phyloP scores from a whole-genome alignment of 2,113 vertebrate species.

The Edolisoma coerulescens region DNA sequence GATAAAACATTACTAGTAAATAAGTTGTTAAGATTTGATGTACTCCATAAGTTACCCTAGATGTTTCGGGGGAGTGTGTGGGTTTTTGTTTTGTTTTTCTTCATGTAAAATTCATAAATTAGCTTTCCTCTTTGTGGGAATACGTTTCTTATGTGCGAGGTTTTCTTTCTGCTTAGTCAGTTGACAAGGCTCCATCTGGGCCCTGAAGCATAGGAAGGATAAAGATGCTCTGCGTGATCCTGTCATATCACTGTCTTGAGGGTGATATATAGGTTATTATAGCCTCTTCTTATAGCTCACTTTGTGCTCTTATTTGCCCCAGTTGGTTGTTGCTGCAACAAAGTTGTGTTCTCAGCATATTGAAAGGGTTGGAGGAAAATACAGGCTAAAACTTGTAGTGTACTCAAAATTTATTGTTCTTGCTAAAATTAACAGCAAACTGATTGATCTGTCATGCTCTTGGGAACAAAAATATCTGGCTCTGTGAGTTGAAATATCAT shows the following conservation, averaged over 20 bases:
- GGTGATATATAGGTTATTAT: not conserved
- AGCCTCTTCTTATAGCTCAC: not conserved
- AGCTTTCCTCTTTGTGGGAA: not conserved
- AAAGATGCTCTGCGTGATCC: not conserved
- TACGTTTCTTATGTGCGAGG: not conserved
- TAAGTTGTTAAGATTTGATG: not conserved
- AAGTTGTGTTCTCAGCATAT: not conserved
- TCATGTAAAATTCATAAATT: not conserved
- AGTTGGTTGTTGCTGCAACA: not conserved
- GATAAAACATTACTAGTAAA: not conserved
- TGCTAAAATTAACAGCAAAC: constrained; percentile 9
- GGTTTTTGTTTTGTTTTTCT: not conserved
- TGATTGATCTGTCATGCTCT: not conserved
- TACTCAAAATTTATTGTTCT: not conserved
- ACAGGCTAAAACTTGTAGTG: not conserved
- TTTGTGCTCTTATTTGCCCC: not conserved
- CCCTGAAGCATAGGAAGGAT: not conserved
- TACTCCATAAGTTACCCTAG: not conserved
- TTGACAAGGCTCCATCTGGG: not conserved
- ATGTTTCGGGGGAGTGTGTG: not conserved
- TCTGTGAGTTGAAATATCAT: not conserved
- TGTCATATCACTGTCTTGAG: not conserved
- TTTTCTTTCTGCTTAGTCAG: not conserved
- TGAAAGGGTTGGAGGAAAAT: not conserved
- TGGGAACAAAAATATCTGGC: not conserved